Evolutionary conservation across 2,797 vertebrate genomes (phyloP).

Genomic region (Semotilus atromaculatus): DNA sequence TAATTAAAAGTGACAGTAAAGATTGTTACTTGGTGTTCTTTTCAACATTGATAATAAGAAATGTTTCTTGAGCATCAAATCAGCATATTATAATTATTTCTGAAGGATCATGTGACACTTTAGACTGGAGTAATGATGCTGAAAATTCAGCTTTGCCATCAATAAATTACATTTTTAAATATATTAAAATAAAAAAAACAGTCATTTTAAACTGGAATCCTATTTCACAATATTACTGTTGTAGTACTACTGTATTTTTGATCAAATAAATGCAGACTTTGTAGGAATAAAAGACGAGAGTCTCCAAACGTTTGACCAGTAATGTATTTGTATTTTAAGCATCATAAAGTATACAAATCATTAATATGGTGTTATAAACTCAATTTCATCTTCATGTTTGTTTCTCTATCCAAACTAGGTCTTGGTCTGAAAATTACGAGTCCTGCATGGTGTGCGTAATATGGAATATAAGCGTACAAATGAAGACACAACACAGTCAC

Average conservation of each 20-base stretch:
- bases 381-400: not conserved
- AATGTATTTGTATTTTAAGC: not conserved
- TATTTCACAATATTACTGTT: not conserved
- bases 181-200: too few relatives aligned
- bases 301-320: not conserved
- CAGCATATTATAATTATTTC: not conserved
- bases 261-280: not conserved
- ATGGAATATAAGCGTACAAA: slow-evolving; percentile 4
- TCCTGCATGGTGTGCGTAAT: not conserved
- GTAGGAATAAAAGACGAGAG: too few relatives aligned
- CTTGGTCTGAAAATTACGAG: not conserved
- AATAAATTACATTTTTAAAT: not conserved
- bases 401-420: not conserved
- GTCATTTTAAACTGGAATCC: not conserved
- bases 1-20: not conserved
- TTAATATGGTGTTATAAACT: not conserved
- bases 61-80: not conserved
- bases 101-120: not conserved
- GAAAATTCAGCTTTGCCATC: not conserved
- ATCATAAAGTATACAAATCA: not conserved
- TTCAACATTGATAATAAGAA: not conserved
- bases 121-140: not conserved
- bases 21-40: not conserved
- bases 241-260: not conserved
- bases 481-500: not conserved